Evolutionary conservation across 2,797 vertebrate species (phyloP).

Genomic region (Sebastes diploproa): DNA sequence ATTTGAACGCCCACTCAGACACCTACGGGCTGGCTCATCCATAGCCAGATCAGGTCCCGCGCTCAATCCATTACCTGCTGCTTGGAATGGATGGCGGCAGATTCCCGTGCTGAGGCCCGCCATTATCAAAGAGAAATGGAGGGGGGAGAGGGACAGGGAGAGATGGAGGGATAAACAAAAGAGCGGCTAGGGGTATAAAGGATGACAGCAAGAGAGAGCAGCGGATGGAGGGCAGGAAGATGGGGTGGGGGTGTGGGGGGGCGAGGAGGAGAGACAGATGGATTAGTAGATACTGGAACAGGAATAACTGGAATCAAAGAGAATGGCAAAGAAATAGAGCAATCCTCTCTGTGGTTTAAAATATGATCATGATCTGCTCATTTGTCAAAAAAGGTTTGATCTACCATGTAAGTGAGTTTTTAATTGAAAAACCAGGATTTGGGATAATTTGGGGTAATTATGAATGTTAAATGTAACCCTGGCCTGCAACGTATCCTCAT

Average conservation of each 20-base stretch:
- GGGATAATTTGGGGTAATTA: background rate
- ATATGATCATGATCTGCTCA: background rate
- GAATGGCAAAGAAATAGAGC: background rate
- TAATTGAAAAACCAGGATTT: background rate
- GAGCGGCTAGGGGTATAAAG: conserved; percentile 32
- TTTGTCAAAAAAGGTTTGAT: background rate
- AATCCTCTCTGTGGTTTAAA: background rate
- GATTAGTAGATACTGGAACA: conserved; percentile 2
- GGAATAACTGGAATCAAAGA: background rate
- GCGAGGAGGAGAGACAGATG: conserved; percentile 1
- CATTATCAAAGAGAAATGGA: conserved; percentile 63
- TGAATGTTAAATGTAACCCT: background rate
- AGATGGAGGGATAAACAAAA: conserved; percentile 63
- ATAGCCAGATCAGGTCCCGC: conserved; percentile 65
- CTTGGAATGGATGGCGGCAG: conserved; percentile 61
- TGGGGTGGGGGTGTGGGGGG: fast-evolving
- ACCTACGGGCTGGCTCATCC: conserved; percentile 72
- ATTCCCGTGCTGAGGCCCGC: conserved; percentile 36
- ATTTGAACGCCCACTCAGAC: conserved; percentile 78
- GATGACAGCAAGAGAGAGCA: conserved; percentile 29
- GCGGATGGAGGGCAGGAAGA: conserved; percentile 13
- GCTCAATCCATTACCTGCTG: conserved; percentile 75
- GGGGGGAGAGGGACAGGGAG: conserved; percentile 37
- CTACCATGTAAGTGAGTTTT: background rate
- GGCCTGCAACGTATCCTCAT: too few species aligned